Conservation (phyloP, 2,797 vertebrate species). For the Micropoecilia bifurca region DNA sequence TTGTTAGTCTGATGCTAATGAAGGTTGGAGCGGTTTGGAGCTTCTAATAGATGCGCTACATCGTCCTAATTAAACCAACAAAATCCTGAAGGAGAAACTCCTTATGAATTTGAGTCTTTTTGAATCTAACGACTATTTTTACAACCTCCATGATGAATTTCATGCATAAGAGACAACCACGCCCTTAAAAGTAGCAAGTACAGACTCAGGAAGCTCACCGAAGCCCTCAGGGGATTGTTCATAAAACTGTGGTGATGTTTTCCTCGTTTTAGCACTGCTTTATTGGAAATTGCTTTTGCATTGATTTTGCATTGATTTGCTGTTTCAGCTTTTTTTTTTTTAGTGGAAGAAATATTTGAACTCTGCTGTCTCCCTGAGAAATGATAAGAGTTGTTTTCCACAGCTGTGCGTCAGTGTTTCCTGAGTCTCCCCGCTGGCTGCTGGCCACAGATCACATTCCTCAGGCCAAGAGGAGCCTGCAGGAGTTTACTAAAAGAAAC, state of each 20-base stretch:
- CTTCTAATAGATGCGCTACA: not conserved
- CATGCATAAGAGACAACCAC: not conserved
- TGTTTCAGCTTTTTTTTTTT: constrained; percentile 3
- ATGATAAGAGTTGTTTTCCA: constrained; percentile 32
- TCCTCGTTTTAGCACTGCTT: not conserved
- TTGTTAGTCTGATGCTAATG: not conserved
- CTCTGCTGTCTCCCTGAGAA: constrained; percentile 7
- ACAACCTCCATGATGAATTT: not conserved
- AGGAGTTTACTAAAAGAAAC: constrained; percentile 78
- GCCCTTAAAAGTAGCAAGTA: not conserved
- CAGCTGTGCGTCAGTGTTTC: constrained; percentile 87
- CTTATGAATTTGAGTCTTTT: not conserved
- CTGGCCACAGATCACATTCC: constrained; percentile 86
- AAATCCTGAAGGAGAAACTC: not conserved
- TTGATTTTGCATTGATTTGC: not conserved
- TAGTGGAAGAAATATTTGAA: not conserved
- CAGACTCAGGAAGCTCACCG: not conserved
- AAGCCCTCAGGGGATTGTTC: not conserved
- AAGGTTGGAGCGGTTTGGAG: not conserved
- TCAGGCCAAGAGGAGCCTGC: constrained; percentile 80
- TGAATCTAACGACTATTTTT: not conserved
- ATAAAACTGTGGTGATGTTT: not conserved
- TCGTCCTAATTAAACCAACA: not conserved
- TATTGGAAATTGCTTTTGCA: not conserved
- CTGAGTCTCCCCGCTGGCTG: constrained; percentile 91